Evolutionary conservation across 2,797 vertebrate genomes (phyloP), one percentile per base, ranked within the genome.

Genomic region (Peromyscus eremicus): DNA sequence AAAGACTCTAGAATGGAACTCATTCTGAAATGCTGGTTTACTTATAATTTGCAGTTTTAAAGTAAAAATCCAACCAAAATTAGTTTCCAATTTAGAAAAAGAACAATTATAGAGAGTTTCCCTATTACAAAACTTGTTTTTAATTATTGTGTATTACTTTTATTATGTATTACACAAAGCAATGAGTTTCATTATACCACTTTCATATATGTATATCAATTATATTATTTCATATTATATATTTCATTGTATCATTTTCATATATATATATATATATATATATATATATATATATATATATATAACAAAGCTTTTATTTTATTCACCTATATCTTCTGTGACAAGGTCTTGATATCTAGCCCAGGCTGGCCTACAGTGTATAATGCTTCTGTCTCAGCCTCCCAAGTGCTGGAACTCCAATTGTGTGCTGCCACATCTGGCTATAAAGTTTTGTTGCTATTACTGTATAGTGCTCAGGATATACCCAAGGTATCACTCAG

Each of bases 21-120:
- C 84, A 93, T 92, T 97, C n/a, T 92, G 79, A 97, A 96, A 95
- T 83, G 91, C 29, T 91, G 13, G 34, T 82, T 89, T 95, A 62
- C 66, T 29, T 95, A 1, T 83, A 92, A 92, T 66, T 85, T 92
- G 14, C 17, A 80, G 70, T 92, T 94, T 97, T 79, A 92, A 97
- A 93, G 79, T 37, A 62, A 73, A 96, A 96, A 75, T 32, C 60
- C 57, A 96, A 95, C 34, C 64, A 89, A 91, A 96, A 83, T 75
- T 80, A 85, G 23, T 64, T 89, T 94, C 68, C 25, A 97, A 66
- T 91, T 93, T 8, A 92, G 37, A 95, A 94, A 64, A 93, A 84
- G 64, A 94, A 27, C 12, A 93, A n/a, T 88, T 92, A 92, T 19
- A 92, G 60, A 77, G 13, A 70, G 2, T 70, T 12, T 80, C 11